These are phyloP conservation scores for Schizotus pectinicornis DNA, from an alignment of 2,888 invertebrate species.

Conservation along the genomic window DNA sequence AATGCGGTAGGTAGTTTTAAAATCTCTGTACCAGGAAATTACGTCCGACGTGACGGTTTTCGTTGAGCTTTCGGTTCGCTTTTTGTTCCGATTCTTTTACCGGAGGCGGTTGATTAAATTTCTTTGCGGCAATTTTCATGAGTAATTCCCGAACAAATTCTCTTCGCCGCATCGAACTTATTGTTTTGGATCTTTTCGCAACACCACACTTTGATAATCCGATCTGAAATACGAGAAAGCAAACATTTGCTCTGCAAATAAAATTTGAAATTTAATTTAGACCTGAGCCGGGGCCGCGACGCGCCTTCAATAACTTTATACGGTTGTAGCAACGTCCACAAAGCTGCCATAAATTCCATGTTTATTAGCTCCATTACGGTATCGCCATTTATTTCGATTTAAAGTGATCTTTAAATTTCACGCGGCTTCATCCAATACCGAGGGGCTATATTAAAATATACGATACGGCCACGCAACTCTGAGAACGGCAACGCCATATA, in stretches of 20 bases:
- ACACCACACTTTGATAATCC: too few species aligned
- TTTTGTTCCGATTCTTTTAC: neutral
- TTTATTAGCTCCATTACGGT: constrained; percentile 19
- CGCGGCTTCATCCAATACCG: constrained; percentile 18
- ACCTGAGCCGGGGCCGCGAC: neutral
- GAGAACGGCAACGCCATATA: constrained; percentile 28
- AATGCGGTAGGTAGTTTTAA: too few species aligned
- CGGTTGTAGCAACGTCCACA: neutral
- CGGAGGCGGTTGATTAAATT: constrained; percentile 13
- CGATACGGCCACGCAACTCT: constrained; percentile 24
- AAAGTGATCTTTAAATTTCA: constrained; percentile 25
- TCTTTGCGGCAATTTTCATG: neutral
- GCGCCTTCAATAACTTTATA: neutral
- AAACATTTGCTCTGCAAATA: neutral
- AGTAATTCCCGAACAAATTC: constrained; percentile 16
- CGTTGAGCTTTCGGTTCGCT: too few species aligned
- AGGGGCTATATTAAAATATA: constrained; percentile 39
- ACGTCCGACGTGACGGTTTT: constrained; percentile 8
- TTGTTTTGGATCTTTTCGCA: too few species aligned
- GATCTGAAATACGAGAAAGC: neutral
- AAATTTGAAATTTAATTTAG: constrained; percentile 1
- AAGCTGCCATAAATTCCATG: constrained; percentile 15
- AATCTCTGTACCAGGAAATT: constrained; percentile 17
- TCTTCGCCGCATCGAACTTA: constrained; percentile 9
- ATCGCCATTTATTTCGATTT: constrained; percentile 25